phyloP scores from a whole-genome alignment of 2,113 vertebrate genomes.

The Ceuthmochares aereus region DNA sequence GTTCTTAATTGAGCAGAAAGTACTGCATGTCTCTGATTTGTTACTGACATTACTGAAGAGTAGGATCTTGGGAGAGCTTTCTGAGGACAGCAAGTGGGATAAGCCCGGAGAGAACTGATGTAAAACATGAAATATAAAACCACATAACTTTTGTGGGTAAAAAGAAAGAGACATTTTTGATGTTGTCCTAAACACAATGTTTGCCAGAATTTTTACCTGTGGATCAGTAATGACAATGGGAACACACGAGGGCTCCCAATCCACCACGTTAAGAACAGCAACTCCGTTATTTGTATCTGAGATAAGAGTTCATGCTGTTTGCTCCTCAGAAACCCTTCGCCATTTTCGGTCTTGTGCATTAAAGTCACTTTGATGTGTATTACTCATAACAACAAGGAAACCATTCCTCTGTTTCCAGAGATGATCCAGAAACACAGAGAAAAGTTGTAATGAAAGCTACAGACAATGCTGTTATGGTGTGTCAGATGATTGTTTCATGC shows the following conservation, averaged over 20 bases:
- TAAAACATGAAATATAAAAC: background rate
- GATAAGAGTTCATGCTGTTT: background rate
- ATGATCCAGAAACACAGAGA: background rate
- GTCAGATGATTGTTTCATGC: background rate
- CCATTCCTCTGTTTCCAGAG: background rate
- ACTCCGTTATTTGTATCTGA: background rate
- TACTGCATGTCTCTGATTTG: background rate
- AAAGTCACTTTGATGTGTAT: background rate
- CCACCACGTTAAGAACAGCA: background rate
- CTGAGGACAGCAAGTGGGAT: background rate
- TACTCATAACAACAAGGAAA: background rate
- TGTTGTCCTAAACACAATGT: background rate
- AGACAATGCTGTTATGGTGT: background rate
- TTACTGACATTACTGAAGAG: background rate
- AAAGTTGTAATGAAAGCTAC: background rate
- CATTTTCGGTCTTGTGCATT: background rate
- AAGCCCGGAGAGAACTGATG: background rate
- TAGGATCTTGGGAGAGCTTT: background rate
- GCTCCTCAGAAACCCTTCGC: background rate
- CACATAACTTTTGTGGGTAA: background rate
- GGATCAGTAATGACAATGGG: background rate
- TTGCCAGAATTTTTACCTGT: background rate
- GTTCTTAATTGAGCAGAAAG: background rate
- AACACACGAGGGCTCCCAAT: accelerated
- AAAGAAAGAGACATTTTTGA: background rate